Conservation (phyloP, 2,888 invertebrate genomes). For the Dorcus hopei region DNA sequence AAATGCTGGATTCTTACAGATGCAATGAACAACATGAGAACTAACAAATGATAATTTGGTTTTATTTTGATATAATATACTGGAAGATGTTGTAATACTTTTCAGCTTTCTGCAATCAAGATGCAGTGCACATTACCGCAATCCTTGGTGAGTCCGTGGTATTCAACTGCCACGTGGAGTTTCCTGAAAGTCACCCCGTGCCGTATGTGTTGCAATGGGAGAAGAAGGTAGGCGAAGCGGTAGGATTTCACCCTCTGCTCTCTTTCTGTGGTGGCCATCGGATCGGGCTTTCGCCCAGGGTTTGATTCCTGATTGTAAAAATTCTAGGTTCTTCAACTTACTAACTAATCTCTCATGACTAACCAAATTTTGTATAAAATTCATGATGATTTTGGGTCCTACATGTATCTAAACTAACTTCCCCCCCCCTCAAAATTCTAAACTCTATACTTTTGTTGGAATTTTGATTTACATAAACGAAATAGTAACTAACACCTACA, state of each 20-base stretch:
- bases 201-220: conserved; percentile 99
- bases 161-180: conserved; percentile 97
- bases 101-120: conserved; percentile 74
- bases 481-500: too few relatives aligned
- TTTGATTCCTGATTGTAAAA: conserved; percentile 25
- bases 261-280: conserved; percentile 36
- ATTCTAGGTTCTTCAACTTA: background rate
- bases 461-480: too few relatives aligned
- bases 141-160: conserved; percentile 96
- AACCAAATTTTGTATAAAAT: too few relatives aligned
- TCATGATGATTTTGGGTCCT: too few relatives aligned
- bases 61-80: too few relatives aligned
- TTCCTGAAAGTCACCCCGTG: conserved; percentile 92
- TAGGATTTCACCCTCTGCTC: conserved; percentile 71
- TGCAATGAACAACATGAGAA: too few relatives aligned
- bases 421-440: too few relatives aligned
- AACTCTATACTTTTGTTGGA: too few relatives aligned
- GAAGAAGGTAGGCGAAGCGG: conserved; percentile 98
- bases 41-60: too few relatives aligned
- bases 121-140: conserved; percentile 95
- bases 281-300: conserved; percentile 23
- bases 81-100: conserved; percentile 12
- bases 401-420: too few relatives aligned
- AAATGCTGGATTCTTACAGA: too few relatives aligned
- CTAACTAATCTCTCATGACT: background rate